These are phyloP conservation scores for Bathynomus jamesi DNA, from an alignment of 1,140 invertebrate genomes.

Conservation along the genomic window DNA sequence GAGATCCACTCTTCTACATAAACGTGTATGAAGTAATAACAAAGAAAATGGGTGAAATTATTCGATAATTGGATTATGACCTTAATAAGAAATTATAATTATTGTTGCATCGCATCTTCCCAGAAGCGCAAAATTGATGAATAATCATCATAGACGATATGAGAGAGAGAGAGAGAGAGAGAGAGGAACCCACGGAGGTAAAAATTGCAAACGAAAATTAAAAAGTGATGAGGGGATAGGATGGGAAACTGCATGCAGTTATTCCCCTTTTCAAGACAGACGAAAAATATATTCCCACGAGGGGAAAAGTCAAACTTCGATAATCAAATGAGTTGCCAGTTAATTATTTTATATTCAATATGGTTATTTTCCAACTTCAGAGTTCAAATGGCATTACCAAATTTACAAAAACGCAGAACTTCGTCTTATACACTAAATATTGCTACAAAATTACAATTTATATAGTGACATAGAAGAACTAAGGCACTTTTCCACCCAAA, in stretches of 20 bases:
- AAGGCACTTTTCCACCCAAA: no score
- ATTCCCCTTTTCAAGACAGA: not conserved
- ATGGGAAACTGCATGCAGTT: not conserved
- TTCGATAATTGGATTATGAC: not conserved
- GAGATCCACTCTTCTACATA: no score
- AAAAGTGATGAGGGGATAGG: not conserved
- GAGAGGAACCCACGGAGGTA: not conserved
- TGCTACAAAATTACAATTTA: no score
- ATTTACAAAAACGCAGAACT: no score
- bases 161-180: not conserved
- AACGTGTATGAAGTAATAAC: no score
- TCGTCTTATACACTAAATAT: no score
- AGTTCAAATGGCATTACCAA: no score
- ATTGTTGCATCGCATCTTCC: not conserved
- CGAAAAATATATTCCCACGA: not conserved
- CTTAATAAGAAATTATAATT: slow-evolving; percentile 1
- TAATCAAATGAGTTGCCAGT: no score
- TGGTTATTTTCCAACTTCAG: no score
- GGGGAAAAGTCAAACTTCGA: not conserved
- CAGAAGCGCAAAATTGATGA: not conserved
- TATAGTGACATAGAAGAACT: no score
- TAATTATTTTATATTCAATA: no score
- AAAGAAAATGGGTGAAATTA: no score
- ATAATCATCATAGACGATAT: not conserved
- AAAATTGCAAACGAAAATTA: not conserved